A percentile compares a stretch with the other conserved stretches of the same genome.
Conservation (phyloP, 2,888 invertebrate species). For the Sminthurides aquaticus region DNA sequence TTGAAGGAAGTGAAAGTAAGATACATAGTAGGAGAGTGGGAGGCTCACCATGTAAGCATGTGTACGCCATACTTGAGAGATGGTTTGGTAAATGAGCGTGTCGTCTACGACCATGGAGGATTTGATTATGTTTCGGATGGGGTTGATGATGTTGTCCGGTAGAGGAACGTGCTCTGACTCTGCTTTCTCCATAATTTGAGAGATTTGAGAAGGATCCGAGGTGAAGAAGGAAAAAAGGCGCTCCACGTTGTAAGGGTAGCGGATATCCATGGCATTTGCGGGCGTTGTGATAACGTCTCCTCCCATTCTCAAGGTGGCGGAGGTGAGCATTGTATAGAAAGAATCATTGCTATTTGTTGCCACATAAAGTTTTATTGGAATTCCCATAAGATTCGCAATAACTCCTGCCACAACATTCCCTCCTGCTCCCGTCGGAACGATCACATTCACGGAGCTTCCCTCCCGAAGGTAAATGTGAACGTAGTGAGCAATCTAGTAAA, state of each 20-base stretch:
- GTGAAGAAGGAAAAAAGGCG: slow-evolving; percentile 47
- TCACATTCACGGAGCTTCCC: slow-evolving; percentile 46
- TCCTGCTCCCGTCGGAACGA: slow-evolving; percentile 50
- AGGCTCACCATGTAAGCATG: slow-evolving; percentile 45
- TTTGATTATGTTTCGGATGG: slow-evolving; percentile 41
- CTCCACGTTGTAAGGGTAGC: slow-evolving; percentile 50
- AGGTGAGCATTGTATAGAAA: slow-evolving; percentile 45
- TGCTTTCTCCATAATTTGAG: slow-evolving; percentile 42
- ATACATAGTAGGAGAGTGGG: too few species aligned
- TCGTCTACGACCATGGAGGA: slow-evolving; percentile 44
- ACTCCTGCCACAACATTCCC: slow-evolving; percentile 50
- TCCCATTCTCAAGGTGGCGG: slow-evolving; percentile 45
- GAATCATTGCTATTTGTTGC: slow-evolving; percentile 49
- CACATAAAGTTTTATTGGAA: slow-evolving; percentile 48
- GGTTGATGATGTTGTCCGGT: slow-evolving; percentile 37
- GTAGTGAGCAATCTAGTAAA: slow-evolving; percentile 48
- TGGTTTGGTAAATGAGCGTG: slow-evolving; percentile 45
- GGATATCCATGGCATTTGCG: slow-evolving; percentile 50
- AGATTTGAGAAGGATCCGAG: slow-evolving; percentile 43
- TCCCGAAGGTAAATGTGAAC: slow-evolving; percentile 48
- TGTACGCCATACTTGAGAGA: slow-evolving; percentile 46
- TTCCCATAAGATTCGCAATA: slow-evolving; percentile 48
- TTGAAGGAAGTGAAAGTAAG: too few species aligned
- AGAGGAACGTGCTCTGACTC: slow-evolving; percentile 7
- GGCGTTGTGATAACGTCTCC: slow-evolving; percentile 45